Conservation (phyloP, 2,797 vertebrate genomes). For the Nannoperca australis region DNA sequence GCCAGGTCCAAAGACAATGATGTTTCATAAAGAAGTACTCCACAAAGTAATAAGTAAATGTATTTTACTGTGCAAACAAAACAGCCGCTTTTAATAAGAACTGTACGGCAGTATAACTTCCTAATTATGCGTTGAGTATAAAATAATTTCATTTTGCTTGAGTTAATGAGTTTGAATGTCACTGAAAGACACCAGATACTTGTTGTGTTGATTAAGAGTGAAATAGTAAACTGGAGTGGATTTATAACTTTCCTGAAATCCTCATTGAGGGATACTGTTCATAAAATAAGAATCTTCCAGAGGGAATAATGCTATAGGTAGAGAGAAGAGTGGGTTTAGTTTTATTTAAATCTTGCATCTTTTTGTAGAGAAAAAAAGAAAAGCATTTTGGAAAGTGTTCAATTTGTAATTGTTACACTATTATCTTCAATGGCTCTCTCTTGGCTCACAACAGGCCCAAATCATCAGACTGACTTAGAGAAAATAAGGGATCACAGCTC, state of each 20-base stretch:
- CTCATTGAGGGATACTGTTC: not conserved
- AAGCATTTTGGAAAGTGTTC: not conserved
- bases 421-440: slow-evolving; percentile 24
- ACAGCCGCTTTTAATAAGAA: slow-evolving; percentile 10
- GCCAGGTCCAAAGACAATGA: slow-evolving; percentile 55
- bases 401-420: slow-evolving; percentile 15
- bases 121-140: slow-evolving; percentile 38
- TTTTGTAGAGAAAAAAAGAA: not conserved
- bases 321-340: not conserved
- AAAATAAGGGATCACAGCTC: slow-evolving; percentile 23
- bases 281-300: not conserved
- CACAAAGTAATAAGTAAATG: slow-evolving; percentile 35
- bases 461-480: slow-evolving; percentile 11
- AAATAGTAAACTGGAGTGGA: slow-evolving; percentile 30
- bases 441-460: not conserved
- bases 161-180: slow-evolving; percentile 59
- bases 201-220: slow-evolving; percentile 52
- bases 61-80: slow-evolving; percentile 34
- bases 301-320: not conserved
- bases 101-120: slow-evolving; percentile 9
- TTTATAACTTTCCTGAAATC: not conserved
- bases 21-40: slow-evolving; percentile 33
- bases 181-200: slow-evolving; percentile 40
- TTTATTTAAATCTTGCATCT: slow-evolving; percentile 13
- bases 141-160: slow-evolving; percentile 43